phyloP scores from a whole-genome alignment of 2,888 invertebrate genomes.

The Panorpa germanica region DNA sequence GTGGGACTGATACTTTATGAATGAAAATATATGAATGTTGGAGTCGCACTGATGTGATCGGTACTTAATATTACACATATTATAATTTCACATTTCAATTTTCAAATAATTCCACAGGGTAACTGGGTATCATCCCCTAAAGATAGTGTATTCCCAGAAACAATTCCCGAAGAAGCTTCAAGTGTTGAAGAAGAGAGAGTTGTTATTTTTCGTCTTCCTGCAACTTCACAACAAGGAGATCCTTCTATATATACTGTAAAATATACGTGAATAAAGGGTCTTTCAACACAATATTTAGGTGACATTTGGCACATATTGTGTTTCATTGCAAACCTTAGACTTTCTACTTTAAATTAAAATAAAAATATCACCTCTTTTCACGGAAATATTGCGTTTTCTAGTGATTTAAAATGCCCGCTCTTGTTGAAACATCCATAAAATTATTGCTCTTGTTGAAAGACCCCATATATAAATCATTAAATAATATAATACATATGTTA shows the following conservation, averaged over 20 bases:
- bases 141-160: constrained; percentile 77
- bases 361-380: too few species aligned
- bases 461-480: not conserved
- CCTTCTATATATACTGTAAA: constrained; percentile 63
- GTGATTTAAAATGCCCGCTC: too few species aligned
- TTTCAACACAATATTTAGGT: too few species aligned
- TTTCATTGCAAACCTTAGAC: constrained; percentile 5
- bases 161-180: constrained; percentile 83
- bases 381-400: too few species aligned
- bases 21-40: too few species aligned
- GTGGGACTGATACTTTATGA: too few species aligned
- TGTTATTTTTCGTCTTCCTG: constrained; percentile 70
- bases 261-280: too few species aligned
- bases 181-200: constrained; percentile 86
- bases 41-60: too few species aligned
- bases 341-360: too few species aligned
- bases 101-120: constrained; percentile 24
- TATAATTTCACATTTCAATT: constrained; percentile 3
- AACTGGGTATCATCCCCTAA: constrained; percentile 74
- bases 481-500: not conserved
- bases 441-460: too few species aligned
- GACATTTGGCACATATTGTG: constrained; percentile 4
- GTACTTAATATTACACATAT: too few species aligned
- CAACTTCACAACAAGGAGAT: constrained; percentile 53
- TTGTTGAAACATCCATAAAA: too few species aligned